phyloP scores from a whole-genome alignment of 1,140 invertebrate species.

The Drosophila novamexicana region DNA sequence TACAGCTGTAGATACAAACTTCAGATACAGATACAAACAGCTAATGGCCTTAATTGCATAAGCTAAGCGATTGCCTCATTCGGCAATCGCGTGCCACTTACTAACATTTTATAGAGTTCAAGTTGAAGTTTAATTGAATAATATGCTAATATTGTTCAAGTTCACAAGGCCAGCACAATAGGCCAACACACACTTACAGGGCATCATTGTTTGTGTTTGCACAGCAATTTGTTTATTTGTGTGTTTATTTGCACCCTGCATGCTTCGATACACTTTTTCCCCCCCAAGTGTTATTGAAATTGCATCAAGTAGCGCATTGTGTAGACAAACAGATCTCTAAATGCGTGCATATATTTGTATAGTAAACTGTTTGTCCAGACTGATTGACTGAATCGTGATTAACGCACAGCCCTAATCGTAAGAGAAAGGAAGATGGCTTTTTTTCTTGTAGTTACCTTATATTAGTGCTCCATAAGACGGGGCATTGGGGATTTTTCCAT shows the following conservation, averaged over 20 bases:
- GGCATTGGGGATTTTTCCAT: too few species aligned
- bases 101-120: conserved; percentile 52
- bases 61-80: conserved; percentile 71
- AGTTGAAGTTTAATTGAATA: conserved; percentile 77
- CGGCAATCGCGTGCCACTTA: conserved; percentile 44
- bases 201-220: conserved; percentile 40
- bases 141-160: conserved; percentile 60
- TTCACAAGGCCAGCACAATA: conserved; percentile 30
- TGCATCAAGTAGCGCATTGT: conserved; percentile 17
- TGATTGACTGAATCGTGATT: too few species aligned
- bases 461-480: too few species aligned
- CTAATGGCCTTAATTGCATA: conserved; percentile 37
- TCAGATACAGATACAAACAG: conserved; percentile 22
- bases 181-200: conserved; percentile 12
- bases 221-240: conserved; percentile 54
- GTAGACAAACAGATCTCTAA: neutral
- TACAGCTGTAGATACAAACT: conserved; percentile 1
- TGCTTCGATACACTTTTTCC: conserved; percentile 54
- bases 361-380: too few species aligned
- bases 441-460: too few species aligned
- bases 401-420: too few species aligned
- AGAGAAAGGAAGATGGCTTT: too few species aligned
- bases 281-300: conserved; percentile 51
- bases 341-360: neutral
- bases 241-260: conserved; percentile 48